These are phyloP conservation scores for Onthophagus sagittarius DNA, from an alignment of 2,888 invertebrate species.

Conservation along the genomic window DNA sequence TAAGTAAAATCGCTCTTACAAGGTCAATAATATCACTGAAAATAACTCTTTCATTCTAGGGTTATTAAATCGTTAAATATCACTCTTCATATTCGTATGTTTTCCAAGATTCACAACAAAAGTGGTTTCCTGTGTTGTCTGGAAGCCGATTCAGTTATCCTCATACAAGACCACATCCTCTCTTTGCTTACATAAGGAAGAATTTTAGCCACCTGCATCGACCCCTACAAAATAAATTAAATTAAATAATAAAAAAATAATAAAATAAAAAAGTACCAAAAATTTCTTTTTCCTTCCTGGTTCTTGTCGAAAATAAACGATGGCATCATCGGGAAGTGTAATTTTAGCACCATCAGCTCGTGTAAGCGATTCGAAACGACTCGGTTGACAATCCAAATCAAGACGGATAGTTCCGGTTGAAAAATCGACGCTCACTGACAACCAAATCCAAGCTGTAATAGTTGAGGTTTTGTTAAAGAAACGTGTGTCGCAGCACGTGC, in stretches of 20 bases:
- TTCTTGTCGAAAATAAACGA: conserved; percentile 50
- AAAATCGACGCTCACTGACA: conserved; percentile 45
- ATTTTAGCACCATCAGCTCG: conserved; percentile 35
- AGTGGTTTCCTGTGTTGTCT: conserved; percentile 44
- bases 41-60: not conserved
- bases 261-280: conserved; percentile 39
- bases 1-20: not conserved
- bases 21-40: conserved; percentile 9
- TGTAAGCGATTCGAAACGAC: conserved; percentile 43
- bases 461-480: conserved; percentile 15
- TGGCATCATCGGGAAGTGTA: conserved; percentile 45
- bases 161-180: conserved; percentile 45
- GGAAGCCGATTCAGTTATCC: conserved; percentile 41
- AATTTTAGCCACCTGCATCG: conserved; percentile 49
- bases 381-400: conserved; percentile 47
- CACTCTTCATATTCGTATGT: conserved; percentile 1
- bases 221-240: conserved; percentile 39
- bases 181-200: conserved; percentile 44
- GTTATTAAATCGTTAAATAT: conserved; percentile 3
- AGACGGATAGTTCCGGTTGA: conserved; percentile 43
- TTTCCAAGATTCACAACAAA: conserved; percentile 29
- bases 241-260: not conserved
- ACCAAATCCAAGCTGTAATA: conserved; percentile 48
- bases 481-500: conserved; percentile 11
- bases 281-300: conserved; percentile 50